These are phyloP conservation scores for Bucco capensis DNA, from an alignment of 2,113 vertebrate genomes.

Conservation along the genomic window DNA sequence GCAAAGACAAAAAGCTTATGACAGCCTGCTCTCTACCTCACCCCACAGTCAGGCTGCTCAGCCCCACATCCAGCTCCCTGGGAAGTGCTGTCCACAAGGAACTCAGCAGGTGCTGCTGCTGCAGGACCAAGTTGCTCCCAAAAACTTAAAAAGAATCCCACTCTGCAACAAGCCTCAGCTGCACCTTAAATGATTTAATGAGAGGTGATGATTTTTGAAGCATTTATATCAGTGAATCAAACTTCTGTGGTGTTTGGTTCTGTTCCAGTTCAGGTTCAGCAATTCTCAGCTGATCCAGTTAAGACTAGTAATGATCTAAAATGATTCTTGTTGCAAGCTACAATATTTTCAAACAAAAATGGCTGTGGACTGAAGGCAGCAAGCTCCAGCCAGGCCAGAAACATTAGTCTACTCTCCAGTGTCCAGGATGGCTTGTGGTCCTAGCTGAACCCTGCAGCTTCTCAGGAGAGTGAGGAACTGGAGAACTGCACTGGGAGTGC, in stretches of 20 bases:
- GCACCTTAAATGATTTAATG: not conserved
- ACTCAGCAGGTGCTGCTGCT: not conserved
- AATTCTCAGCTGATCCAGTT: not conserved
- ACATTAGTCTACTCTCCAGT: not conserved
- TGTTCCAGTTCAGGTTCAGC: conserved; percentile 9
- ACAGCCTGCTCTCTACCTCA: not conserved
- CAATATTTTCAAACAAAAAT: not conserved
- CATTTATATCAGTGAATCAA: not conserved
- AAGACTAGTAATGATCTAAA: not conserved
- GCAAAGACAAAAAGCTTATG: not conserved
- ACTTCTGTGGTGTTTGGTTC: not conserved
- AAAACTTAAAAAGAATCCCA: not conserved
- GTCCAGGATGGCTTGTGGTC: not conserved
- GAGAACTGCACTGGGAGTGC: not conserved
- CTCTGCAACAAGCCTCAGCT: not conserved
- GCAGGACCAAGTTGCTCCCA: not conserved
- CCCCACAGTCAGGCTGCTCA: not conserved
- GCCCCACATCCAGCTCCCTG: not conserved
- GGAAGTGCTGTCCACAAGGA: not conserved
- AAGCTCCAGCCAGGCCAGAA: not conserved
- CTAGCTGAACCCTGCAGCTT: not conserved
- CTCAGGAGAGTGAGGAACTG: not conserved
- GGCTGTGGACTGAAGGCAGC: not conserved
- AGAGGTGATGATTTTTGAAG: conserved; percentile 11
- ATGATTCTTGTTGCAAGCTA: not conserved